Evolutionary conservation across 1,140 invertebrate genomes (phyloP), one percentile per base, ranked within the genome.

Genomic region (Orius insidiosus): DNA sequence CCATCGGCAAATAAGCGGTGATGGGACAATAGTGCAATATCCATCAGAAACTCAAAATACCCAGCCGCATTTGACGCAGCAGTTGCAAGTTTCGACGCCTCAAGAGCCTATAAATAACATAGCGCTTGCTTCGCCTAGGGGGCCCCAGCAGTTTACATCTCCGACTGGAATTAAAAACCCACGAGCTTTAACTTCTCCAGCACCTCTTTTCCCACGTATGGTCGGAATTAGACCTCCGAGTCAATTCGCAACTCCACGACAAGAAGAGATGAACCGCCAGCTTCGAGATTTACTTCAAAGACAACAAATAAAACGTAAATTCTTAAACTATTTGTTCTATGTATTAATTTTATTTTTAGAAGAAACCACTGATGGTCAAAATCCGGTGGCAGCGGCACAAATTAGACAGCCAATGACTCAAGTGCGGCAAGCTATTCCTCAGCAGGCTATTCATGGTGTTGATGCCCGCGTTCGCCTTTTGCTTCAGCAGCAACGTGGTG

Each of bases 201-300:
- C 43, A 13, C 30, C 40, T 11, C 13, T 38, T n/a, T 44, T 43
- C 6, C 11, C 47, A 3, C 9, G 41, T 5, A 31, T n/a, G n/a
- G 41, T 43, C 7, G 24, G 14, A 35, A 15, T 48, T 18, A 15
- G 31, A 8, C 40, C 40, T 7, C 47, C 47, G 16, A 55, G 60
- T 9, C 59, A 60, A 6, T 60, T 58, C 3, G 53, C 59, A 13
- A 54, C 54, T 35, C 59, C 56, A 10, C 51, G 55, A 37, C 56
- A 58, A 44, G 55, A 54, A 32, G 57, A 58, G 30, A 55, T 56
- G 51, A 53, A 55, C 15, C 60, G 75, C 2, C 85, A 90, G 55
- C 62, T 89, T n/a, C 61, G 85, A 19, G 84, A 88, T 59, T 63
- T 90, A 38, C 64, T 90, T n/a, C 81, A 85, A 56, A 61, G 80